Evolutionary conservation across 30 jellyfish, hydroid and myxozoan species (phyloP).

Genomic region (Chrysaora quinquecirrha): DNA sequence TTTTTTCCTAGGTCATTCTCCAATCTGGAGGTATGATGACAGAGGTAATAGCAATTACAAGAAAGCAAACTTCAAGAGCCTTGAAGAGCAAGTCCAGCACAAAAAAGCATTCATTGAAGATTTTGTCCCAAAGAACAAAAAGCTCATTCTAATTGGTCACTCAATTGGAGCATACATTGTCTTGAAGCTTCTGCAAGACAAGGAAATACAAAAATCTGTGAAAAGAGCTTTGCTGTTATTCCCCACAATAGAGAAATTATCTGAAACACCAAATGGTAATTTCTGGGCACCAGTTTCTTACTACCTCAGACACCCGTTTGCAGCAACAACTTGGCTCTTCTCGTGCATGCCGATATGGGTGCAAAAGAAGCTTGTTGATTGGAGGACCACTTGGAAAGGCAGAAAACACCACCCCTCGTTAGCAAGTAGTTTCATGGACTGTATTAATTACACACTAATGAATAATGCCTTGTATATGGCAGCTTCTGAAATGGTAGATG

Average conservation of each 20-base stretch:
- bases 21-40: conserved; percentile 59
- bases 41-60: not conserved
- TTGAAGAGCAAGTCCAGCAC: conserved; percentile 73
- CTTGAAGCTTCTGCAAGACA: conserved; percentile 67
- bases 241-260: conserved; percentile 74
- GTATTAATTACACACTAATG: conserved; percentile 67
- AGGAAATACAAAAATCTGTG: conserved; percentile 26
- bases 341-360: conserved; percentile 77
- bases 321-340: conserved; percentile 57
- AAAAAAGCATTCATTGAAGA: conserved; percentile 57
- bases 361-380: conserved; percentile 53
- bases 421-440: conserved; percentile 34
- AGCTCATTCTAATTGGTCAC: conserved; percentile 76
- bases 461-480: conserved; percentile 85
- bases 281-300: conserved; percentile 86
- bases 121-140: conserved; percentile 58
- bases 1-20: conserved; percentile 88
- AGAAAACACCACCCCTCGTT: conserved; percentile 56
- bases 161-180: conserved; percentile 85
- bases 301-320: conserved; percentile 71
- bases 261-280: conserved; percentile 76
- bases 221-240: conserved; percentile 45
- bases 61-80: conserved; percentile 43
- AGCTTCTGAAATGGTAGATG: conserved; percentile 71
- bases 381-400: conserved; percentile 89